Base-by-base conservation (phyloP, 2,888 invertebrate species). In the Panzeria rudis region DNA sequence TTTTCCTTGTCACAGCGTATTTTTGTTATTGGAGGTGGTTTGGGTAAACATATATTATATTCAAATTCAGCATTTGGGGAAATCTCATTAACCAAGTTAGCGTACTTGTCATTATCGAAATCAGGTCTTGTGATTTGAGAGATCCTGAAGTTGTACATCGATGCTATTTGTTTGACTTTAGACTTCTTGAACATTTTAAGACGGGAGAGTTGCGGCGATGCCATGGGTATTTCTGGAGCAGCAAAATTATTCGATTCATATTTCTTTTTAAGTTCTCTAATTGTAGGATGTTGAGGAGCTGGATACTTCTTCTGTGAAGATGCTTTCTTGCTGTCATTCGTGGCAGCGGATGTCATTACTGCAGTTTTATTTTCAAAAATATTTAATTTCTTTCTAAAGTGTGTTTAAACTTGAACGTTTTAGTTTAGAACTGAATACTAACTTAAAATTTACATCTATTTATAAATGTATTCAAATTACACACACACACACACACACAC, bases 111-210 rank as follows among this genome's bases (percentile, higher is more conserved):
- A 9, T 1, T 15, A 2, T 56, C 47, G 0, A 20, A 1, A 52
- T 66, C 82, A 0, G 89, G 88, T 2, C 88, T 77, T 69, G 89
- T 88, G 2, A 89, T 86, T 64, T 90, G 89, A 1, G 86, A 86
- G 3, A 91, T 87, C 81, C 90, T 91, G 5, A 88, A 86, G 71
- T 91, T 91, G 52, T 91, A 92, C 61, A 90, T 87, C 11, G 91
- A 89, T 0, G 90, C 90, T 62, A 92, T 91, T 86, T 91, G 91
- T 68, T 89, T 89, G 0, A 91, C 92, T 66, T 87, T 90, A 17
- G 88, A 88, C 35, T 84, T 86, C 23, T 64, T 83, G n/a, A 47
- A 44, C 13, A 61, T 9, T 35, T 82, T 88, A 13, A 88, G 88
- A 73, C 87, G 77, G 9, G 25, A 25, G 5, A 62, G 3, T 86